Conservation (phyloP, 2,888 invertebrate species). For the Syrista parreyssii region DNA sequence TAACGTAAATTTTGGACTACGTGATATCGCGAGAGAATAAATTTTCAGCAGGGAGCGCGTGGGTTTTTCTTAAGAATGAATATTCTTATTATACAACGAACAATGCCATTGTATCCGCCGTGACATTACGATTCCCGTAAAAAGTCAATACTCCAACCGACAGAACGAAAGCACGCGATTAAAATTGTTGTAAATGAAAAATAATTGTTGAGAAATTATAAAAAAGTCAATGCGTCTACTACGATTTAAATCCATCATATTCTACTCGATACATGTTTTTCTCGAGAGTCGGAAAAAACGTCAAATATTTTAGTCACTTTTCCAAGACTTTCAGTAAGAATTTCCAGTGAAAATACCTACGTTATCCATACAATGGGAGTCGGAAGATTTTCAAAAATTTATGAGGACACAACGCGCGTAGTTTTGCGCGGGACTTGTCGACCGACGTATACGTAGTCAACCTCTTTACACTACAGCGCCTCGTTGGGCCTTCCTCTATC, state of each 20-base stretch:
- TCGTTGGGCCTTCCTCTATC: conserved; percentile 48
- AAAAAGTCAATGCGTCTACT: not conserved
- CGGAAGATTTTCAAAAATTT: not conserved
- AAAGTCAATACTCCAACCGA: not conserved
- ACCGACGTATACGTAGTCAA: conserved; percentile 5
- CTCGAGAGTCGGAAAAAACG: not conserved
- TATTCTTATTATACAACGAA: not conserved
- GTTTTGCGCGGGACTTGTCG: not conserved
- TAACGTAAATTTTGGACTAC: not conserved
- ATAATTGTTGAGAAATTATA: too few relatives aligned
- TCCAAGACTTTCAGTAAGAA: not conserved
- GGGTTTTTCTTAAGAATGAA: not conserved
- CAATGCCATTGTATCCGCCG: not conserved
- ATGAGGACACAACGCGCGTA: not conserved
- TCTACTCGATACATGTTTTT: not conserved
- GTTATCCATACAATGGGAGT: not conserved
- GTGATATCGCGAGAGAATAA: conserved; percentile 6
- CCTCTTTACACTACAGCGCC: conserved; percentile 29
- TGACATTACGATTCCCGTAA: not conserved
- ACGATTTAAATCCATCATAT: not conserved
- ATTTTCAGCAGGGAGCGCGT: too few relatives aligned
- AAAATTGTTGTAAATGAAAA: not conserved
- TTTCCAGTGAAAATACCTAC: not conserved
- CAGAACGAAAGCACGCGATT: not conserved
- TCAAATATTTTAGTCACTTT: not conserved